Evolutionary conservation across 2,888 invertebrate genomes (phyloP).

Genomic region (Itoplectis maculator): DNA sequence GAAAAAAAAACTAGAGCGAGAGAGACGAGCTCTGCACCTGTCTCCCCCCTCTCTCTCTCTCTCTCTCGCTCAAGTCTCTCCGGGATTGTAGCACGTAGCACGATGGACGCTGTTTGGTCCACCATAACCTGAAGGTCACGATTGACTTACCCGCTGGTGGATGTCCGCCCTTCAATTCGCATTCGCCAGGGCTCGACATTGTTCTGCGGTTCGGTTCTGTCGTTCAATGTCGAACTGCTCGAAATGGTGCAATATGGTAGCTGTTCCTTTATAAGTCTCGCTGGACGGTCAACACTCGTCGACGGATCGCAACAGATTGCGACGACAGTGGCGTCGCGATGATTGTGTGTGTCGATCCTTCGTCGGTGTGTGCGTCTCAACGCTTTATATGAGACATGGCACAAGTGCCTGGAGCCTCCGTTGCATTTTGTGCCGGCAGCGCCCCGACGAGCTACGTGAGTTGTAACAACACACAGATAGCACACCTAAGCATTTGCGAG

Average conservation of each 20-base stretch:
- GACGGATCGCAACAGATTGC: constrained; percentile 56
- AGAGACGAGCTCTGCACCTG: neutral
- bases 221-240: neutral
- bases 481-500: neutral
- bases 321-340: constrained; percentile 22
- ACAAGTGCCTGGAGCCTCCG: neutral
- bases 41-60: neutral
- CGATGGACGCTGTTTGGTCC: constrained; percentile 54
- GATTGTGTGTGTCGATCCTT: neutral
- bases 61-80: constrained; percentile 1
- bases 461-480: constrained; percentile 13
- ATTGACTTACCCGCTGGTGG: constrained; percentile 93
- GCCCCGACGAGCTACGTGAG: constrained; percentile 16
- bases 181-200: constrained; percentile 88
- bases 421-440: constrained; percentile 11
- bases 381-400: too few species aligned
- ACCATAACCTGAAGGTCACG: constrained; percentile 51
- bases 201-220: neutral
- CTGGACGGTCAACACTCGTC: constrained; percentile 27
- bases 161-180: constrained; percentile 93
- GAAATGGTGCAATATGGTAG: constrained; percentile 57
- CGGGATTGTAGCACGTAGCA: neutral
- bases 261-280: neutral
- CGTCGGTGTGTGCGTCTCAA: constrained; percentile 16
- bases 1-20: neutral